phyloP scores from a whole-genome alignment of 2,113 vertebrate genomes.

The Malurus cyaneus region DNA sequence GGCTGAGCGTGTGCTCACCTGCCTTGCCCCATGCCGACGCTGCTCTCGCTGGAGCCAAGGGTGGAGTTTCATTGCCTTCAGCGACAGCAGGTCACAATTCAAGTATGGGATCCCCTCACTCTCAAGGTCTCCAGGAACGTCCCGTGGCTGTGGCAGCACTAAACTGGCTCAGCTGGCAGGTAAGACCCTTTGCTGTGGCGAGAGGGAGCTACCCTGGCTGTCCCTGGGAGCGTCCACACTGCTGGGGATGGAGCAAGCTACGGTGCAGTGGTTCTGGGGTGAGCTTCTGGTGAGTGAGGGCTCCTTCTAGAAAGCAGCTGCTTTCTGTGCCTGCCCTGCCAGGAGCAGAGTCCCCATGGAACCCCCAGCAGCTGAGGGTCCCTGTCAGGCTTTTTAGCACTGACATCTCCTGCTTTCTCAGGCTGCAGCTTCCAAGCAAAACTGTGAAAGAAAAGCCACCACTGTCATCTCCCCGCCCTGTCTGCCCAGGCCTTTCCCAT shows the following conservation, averaged over 20 bases:
- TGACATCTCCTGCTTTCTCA: not conserved
- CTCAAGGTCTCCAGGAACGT: not conserved
- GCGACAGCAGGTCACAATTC: not conserved
- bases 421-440: not conserved
- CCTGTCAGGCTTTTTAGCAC: not conserved
- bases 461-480: not conserved
- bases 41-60: constrained; percentile 29
- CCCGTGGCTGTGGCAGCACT: not conserved
- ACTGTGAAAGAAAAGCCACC: constrained; percentile 49
- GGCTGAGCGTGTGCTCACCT: not conserved
- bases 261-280: not conserved
- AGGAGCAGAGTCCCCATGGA: not conserved
- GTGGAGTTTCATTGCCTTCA: not conserved
- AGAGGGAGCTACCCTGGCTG: not conserved
- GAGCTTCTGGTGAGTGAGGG: not conserved
- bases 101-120: not conserved
- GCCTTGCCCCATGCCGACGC: not conserved
- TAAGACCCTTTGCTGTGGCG: not conserved
- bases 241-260: not conserved
- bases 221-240: not conserved
- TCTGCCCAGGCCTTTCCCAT: constrained; percentile 8
- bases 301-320: not conserved
- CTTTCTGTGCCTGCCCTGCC: not conserved
- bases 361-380: not conserved
- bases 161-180: not conserved